Percentiles rank a stretch among this genome's conserved stretches.
These are phyloP conservation scores for Tachuris rubrigastra DNA, from an alignment of 2,113 vertebrate genomes.

Conservation along the genomic window DNA sequence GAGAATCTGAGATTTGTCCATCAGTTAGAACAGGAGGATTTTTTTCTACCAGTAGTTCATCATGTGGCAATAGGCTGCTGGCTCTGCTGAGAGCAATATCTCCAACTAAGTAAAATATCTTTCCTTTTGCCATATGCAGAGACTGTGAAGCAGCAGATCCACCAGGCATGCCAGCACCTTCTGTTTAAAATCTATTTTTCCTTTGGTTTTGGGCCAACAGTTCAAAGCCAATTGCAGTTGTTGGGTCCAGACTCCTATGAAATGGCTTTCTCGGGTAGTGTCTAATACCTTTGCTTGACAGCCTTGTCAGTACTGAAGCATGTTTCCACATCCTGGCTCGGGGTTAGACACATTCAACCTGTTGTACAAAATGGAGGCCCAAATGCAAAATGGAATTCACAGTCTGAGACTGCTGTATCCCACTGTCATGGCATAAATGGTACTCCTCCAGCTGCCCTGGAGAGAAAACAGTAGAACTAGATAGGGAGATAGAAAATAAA, in stretches of 20 bases:
- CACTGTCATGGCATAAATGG: slow-evolving; percentile 16
- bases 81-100: not conserved
- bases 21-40: not conserved
- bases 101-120: not conserved
- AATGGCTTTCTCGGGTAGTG: not conserved
- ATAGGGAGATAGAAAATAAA: slow-evolving; percentile 52
- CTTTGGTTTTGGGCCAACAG: slow-evolving; percentile 22
- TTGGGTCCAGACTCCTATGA: slow-evolving; percentile 19
- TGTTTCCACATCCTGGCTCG: not conserved
- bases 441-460: not conserved
- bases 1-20: not conserved
- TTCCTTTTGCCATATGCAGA: slow-evolving; percentile 6
- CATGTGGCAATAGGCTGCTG: not conserved
- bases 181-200: slow-evolving; percentile 63
- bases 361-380: slow-evolving; percentile 13
- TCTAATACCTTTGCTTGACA: slow-evolving; percentile 48
- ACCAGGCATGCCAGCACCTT: slow-evolving; percentile 52
- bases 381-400: slow-evolving; percentile 37
- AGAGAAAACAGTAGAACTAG: slow-evolving; percentile 43
- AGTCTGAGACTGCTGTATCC: not conserved
- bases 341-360: slow-evolving; percentile 3
- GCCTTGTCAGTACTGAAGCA: not conserved
- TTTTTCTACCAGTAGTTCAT: not conserved
- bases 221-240: slow-evolving; percentile 37
- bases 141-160: slow-evolving; percentile 7